Percentiles rank a stretch among this genome's conserved stretches.
phyloP scores from a whole-genome alignment of 1,140 invertebrate genomes.

The Scaptomyza montana region DNA sequence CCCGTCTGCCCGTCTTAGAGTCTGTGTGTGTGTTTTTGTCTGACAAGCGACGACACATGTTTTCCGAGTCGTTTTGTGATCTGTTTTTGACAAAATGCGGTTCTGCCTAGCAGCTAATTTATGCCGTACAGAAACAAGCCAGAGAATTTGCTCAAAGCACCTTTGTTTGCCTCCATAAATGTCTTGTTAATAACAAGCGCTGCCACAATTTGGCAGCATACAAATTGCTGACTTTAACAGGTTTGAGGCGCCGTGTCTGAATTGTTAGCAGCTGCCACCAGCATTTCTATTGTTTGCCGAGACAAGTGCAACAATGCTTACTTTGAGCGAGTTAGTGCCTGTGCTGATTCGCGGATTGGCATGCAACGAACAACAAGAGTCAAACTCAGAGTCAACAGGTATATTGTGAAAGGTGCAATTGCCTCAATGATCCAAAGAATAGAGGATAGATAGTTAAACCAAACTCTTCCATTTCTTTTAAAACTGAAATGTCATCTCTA shows the following conservation, averaged over 20 bases:
- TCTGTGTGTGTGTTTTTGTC: constrained; percentile 44
- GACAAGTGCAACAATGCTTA: constrained; percentile 50
- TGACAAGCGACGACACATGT: constrained; percentile 54
- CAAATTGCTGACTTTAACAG: constrained; percentile 7
- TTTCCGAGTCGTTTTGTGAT: constrained; percentile 33
- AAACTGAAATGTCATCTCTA: too few relatives aligned
- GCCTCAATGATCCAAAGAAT: constrained; percentile 56
- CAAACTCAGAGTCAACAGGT: not conserved
- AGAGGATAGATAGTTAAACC: too few relatives aligned
- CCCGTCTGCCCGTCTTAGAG: constrained; percentile 43
- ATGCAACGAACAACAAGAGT: constrained; percentile 55
- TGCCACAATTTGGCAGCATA: constrained; percentile 21
- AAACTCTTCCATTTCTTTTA: too few relatives aligned
- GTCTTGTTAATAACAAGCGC: constrained; percentile 64
- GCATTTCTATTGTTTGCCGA: constrained; percentile 58
- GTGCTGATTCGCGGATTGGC: constrained; percentile 8
- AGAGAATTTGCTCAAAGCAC: constrained; percentile 40
- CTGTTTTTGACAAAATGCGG: constrained; percentile 58
- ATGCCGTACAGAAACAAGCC: constrained; percentile 49
- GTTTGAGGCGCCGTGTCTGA: constrained; percentile 1
- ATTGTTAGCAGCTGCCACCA: constrained; percentile 4
- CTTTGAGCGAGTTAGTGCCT: not conserved
- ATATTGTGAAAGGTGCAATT: constrained; percentile 40
- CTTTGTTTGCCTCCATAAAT: constrained; percentile 68
- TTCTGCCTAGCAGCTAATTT: constrained; percentile 60